Percentiles rank a stretch among this genome's conserved stretches.
Evolutionary conservation across 2,888 invertebrate genomes (phyloP).

Genomic region (Stenotaenia linearis): DNA sequence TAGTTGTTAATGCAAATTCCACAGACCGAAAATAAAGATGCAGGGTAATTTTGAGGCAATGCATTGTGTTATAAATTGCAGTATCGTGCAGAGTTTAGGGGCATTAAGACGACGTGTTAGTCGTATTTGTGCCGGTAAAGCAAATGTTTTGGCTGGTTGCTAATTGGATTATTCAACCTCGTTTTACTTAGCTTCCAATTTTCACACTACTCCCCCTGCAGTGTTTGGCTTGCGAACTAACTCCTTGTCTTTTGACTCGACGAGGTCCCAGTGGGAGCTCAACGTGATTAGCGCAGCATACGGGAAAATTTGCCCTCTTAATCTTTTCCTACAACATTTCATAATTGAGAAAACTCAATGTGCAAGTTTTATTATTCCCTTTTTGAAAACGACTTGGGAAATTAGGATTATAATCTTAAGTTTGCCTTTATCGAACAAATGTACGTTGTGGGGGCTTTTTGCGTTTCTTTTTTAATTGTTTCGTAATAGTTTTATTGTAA

Average conservation of each 20-base stretch:
- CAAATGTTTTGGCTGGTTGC: background rate
- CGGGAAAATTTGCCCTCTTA: conserved; percentile 4
- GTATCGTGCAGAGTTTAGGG: background rate
- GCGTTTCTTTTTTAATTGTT: background rate
- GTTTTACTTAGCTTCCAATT: conserved; percentile 23
- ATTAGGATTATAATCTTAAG: conserved; percentile 3
- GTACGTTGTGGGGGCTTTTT: background rate
- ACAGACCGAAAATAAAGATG: background rate
- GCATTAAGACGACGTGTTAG: background rate
- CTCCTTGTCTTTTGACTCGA: conserved; percentile 26
- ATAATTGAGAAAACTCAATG: conserved; percentile 26
- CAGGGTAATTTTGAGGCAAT: background rate
- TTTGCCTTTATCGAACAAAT: background rate
- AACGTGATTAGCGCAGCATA: background rate
- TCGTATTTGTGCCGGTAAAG: background rate
- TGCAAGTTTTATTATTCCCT: background rate
- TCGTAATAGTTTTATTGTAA: background rate
- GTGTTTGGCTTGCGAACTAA: conserved; percentile 19
- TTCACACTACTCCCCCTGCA: conserved; percentile 13
- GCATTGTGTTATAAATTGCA: background rate
- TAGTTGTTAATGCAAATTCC: background rate
- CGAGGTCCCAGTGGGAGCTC: conserved; percentile 8
- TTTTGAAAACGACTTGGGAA: conserved; percentile 3
- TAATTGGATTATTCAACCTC: conserved; percentile 26
- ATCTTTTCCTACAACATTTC: conserved; percentile 12